Conservation (phyloP, 2,113 vertebrate genomes). For the Cyanoderma ruficeps region DNA sequence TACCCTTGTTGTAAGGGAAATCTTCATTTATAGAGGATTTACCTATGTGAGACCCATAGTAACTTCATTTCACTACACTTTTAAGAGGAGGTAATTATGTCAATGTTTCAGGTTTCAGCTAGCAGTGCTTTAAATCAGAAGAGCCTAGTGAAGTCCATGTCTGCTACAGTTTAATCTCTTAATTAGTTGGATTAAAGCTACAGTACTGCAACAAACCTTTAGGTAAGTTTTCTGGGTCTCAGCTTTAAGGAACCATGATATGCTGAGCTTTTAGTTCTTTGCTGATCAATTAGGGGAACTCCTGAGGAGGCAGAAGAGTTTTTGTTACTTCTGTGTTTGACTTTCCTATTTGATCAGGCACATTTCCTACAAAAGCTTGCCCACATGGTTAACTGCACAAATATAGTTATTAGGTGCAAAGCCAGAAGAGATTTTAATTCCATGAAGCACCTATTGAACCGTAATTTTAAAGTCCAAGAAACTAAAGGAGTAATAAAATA, state of each 20-base stretch:
- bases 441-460: neutral
- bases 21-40: neutral
- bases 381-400: neutral
- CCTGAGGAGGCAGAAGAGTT: neutral
- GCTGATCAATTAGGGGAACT: constrained; percentile 12
- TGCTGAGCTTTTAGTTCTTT: neutral
- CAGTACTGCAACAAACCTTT: neutral
- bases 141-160: neutral
- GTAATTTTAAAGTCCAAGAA: neutral
- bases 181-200: neutral
- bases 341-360: neutral
- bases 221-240: neutral
- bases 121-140: neutral
- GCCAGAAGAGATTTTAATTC: neutral
- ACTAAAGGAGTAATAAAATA: neutral
- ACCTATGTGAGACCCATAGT: neutral
- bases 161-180: neutral
- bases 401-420: neutral
- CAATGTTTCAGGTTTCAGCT: neutral
- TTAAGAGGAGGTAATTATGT: neutral
- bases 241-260: accelerated
- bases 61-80: neutral
- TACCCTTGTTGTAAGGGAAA: neutral
- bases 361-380: neutral
- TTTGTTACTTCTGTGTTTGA: neutral